Evolutionary conservation across 64 coral and sea anemone species (phyloP).

Genomic region (Exaiptasia diaphana): DNA sequence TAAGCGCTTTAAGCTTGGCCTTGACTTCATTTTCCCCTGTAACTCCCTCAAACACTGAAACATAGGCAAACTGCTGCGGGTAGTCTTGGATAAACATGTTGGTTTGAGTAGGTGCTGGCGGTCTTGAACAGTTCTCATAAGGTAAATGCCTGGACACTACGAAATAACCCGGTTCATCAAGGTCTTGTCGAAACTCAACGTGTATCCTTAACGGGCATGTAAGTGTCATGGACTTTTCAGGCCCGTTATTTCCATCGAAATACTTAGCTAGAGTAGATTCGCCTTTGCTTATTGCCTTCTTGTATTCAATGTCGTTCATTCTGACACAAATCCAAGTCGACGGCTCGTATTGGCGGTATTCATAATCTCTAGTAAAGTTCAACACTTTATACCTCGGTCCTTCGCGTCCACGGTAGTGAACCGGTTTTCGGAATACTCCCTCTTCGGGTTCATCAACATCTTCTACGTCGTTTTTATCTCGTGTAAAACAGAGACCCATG

Average conservation of each 20-base stretch:
- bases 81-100: constrained; percentile 74
- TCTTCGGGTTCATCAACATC: constrained; percentile 38
- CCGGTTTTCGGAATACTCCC: constrained; percentile 48
- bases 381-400: constrained; percentile 71
- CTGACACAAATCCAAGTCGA: constrained; percentile 78
- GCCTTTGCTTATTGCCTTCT: constrained; percentile 56
- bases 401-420: constrained; percentile 61
- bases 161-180: constrained; percentile 38
- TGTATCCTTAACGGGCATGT: constrained; percentile 74
- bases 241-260: constrained; percentile 70
- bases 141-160: constrained; percentile 70
- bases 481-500: constrained; percentile 64
- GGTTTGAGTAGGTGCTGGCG: constrained; percentile 60
- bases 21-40: constrained; percentile 30
- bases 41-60: constrained; percentile 44
- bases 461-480: background rate
- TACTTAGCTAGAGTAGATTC: constrained; percentile 61
- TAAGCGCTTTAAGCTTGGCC: constrained; percentile 4
- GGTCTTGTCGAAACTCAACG: constrained; percentile 11
- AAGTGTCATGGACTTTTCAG: constrained; percentile 59
- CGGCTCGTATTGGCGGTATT: constrained; percentile 63
- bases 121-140: constrained; percentile 47
- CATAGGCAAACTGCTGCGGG: constrained; percentile 79
- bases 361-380: constrained; percentile 72
- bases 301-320: constrained; percentile 22